phyloP scores from a whole-genome alignment of 2,888 invertebrate species.

The Mesochorus sp. region DNA sequence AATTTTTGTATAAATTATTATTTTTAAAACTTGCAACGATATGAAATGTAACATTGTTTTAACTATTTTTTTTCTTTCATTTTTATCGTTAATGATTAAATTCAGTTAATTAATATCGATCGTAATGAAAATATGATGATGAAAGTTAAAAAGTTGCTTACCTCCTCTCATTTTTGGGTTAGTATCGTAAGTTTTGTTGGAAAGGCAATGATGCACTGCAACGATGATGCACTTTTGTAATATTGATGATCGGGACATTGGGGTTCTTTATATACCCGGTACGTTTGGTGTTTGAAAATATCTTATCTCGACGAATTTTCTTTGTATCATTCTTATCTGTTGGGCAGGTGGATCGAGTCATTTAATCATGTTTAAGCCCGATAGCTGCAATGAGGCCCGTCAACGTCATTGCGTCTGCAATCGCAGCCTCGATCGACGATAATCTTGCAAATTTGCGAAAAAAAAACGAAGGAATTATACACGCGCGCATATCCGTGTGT shows the following conservation, averaged over 20 bases:
- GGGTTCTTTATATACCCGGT: slow-evolving; percentile 62
- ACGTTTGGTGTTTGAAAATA: slow-evolving; percentile 38
- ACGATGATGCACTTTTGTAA: slow-evolving; percentile 27
- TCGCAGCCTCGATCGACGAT: background rate
- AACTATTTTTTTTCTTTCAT: no score
- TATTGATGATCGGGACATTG: background rate
- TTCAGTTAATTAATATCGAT: no score
- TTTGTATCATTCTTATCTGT: slow-evolving; percentile 42
- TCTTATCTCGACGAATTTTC: slow-evolving; percentile 41
- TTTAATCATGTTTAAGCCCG: slow-evolving; percentile 30
- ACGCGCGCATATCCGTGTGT: no score
- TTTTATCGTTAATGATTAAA: no score
- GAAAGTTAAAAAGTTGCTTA: no score
- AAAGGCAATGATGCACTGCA: background rate
- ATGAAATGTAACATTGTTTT: no score
- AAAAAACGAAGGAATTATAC: background rate
- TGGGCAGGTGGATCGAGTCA: slow-evolving; percentile 1
- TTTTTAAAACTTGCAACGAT: no score
- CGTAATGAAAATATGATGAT: no score
- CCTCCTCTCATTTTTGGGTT: slow-evolving; percentile 54
- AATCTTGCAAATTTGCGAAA: background rate
- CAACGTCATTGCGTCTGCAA: slow-evolving; percentile 28
- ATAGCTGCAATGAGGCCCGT: slow-evolving; percentile 10
- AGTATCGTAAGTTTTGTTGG: no score
- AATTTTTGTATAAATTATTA: no score